Percentiles rank a stretch among this genome's conserved stretches.
These are phyloP conservation scores for Sarcophaga variegata DNA, from an alignment of 2,888 invertebrate genomes.

Conservation along the genomic window DNA sequence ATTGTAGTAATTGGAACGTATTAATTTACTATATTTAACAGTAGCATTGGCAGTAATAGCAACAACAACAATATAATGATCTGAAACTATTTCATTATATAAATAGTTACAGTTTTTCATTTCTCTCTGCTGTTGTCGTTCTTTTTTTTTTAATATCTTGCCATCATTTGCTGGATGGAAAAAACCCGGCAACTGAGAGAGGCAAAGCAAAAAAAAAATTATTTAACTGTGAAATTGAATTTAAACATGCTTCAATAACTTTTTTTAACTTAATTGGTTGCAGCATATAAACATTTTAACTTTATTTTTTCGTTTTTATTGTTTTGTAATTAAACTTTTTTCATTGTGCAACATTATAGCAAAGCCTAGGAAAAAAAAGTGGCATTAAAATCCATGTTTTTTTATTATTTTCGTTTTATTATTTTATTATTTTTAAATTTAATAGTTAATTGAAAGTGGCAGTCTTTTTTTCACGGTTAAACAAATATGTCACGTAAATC, in stretches of 20 bases:
- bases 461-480: background rate
- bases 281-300: constrained; percentile 32
- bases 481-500: background rate
- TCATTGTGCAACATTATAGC: background rate
- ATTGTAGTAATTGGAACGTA: constrained; percentile 65
- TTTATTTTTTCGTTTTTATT: background rate
- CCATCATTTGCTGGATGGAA: constrained; percentile 32
- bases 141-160: constrained; percentile 32
- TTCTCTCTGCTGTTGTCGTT: constrained; percentile 3
- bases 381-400: background rate
- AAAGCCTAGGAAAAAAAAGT: background rate
- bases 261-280: constrained; percentile 66
- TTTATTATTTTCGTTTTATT: background rate
- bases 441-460: constrained; percentile 31
- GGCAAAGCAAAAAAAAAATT: constrained; percentile 48
- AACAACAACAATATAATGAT: background rate
- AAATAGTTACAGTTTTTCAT: constrained; percentile 32
- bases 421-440: constrained; percentile 10
- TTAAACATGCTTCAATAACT: constrained; percentile 68
- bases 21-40: constrained; percentile 64
- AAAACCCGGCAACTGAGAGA: background rate
- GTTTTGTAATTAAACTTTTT: constrained; percentile 13
- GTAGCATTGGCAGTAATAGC: constrained; percentile 1
- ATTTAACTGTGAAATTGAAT: constrained; percentile 69
- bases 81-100: constrained; percentile 46